phyloP scores from a whole-genome alignment of 2,888 invertebrate species.

The Agriopis leucophaearia region DNA sequence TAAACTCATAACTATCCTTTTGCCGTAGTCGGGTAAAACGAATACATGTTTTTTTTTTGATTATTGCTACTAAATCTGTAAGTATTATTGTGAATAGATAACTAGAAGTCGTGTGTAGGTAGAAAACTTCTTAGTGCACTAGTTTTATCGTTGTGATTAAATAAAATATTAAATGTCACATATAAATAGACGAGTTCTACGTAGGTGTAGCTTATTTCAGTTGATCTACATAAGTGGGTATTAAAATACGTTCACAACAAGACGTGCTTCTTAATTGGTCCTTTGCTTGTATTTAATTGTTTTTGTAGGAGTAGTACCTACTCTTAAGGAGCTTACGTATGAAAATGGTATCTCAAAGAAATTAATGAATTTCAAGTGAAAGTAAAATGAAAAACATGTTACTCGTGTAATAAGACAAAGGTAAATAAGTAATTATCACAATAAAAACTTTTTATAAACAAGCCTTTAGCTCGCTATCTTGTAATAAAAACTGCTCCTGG shows the following conservation, averaged over 20 bases:
- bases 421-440: not conserved
- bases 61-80: too few species aligned
- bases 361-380: not conserved
- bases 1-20: too few species aligned
- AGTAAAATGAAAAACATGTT: not conserved
- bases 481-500: too few species aligned
- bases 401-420: not conserved
- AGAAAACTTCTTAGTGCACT: too few species aligned
- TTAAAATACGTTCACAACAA: conserved; percentile 9
- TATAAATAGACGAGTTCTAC: not conserved
- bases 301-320: not conserved
- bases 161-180: not conserved
- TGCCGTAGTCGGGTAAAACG: too few species aligned
- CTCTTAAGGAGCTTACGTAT: not conserved
- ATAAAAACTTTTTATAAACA: not conserved
- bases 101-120: too few species aligned
- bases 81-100: too few species aligned
- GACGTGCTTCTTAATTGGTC: conserved; percentile 35
- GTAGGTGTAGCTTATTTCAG: not conserved
- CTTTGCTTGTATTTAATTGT: conserved; percentile 21
- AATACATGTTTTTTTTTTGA: too few species aligned
- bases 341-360: conserved; percentile 3
- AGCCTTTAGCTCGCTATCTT: too few species aligned
- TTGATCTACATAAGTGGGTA: conserved; percentile 1
- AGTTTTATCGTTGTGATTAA: too few species aligned